Evolutionary conservation across 2,113 vertebrate species (phyloP), one percentile per base, ranked within the genome.

Genomic region (Eclectus roratus): DNA sequence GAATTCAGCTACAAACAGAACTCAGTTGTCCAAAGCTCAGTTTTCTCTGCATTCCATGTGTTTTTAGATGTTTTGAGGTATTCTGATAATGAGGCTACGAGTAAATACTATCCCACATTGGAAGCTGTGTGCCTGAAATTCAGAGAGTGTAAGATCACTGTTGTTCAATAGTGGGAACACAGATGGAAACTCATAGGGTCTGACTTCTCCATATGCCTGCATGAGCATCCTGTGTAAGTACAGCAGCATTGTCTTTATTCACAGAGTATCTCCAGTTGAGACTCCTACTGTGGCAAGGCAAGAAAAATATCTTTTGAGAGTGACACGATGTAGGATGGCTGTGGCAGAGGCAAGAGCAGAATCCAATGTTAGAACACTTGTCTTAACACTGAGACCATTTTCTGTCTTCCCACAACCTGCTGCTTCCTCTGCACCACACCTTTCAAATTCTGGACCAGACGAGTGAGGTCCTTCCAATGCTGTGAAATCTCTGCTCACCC

Each of bases 401-500:
- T 11, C 20, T 52, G 20, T 27, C 80, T 88, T 85, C n/a, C 20
- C 6, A 25, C 20, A 77, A 10, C 5, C 11, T 0, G 0, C 12
- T 61, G n/a, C 17, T 17, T 82, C 19, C 39, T 68, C 28, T 85
- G 23, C 24, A 10, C 28, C 23, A 14, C 12, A 21, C 10, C 17
- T 83, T 73, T 55, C 19, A 28, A 71, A 37, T 55, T 73, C 35
- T 23, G 17, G 24, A 44, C 9, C 5, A 6, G 37, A 31, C 3
- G 20, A 8, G 10, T 2, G 2, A 10, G 3, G 5, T 60, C 50
- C 7, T 66, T 44, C 28, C 8, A 11, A 17, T 0, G 0, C 25
- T 53, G 46, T 4, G 13, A 71, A 68, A 68, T 60, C 11, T 80
- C 61, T 43, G 15, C 33, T 88, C 10, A 24, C 9, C 5, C 7